Evolutionary conservation across 2,888 invertebrate genomes (phyloP), one percentile per base, ranked within the genome.

Genomic region (Vanessa cardui): DNA sequence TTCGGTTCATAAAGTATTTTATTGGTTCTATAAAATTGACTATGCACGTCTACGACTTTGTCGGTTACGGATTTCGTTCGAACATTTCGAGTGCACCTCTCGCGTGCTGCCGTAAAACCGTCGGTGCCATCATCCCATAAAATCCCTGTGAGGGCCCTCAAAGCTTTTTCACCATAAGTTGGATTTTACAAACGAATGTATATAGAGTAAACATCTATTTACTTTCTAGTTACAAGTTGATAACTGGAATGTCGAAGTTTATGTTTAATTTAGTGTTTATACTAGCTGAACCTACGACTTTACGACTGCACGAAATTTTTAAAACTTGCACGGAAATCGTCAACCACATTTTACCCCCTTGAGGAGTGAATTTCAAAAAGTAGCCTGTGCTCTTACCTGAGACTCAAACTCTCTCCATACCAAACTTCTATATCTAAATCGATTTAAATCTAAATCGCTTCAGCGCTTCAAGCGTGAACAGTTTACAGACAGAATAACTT

Each of bases 101-200:
- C 78, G 80, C 64, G 78, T 80, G 78, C 80, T 82, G 83, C 79
- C 81, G 83, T 90, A 90, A 90, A 91, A 83, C 80, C 82, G 82
- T 82, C 86, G 82, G 82, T 80, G 80, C 81, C 81, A 82, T 31
- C 52, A 31, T 79, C 79, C 83, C 81, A 85, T 90, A 88, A 89
- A 90, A 86, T 80, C 82, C 78, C 79, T 79, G 77, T 77, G 80
- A 83, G 82, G 79, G 80, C 80, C 80, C 80, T 81, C 76, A 72
- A 78, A 77, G 72, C 78, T 78, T 78, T 74, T 77, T 77, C 75
- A 70, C 73, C 73, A 74, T 74, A 76, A 81, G 79, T 80, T 80
- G 77, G 61, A 79, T 79, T 62, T 46, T 44, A 52, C 58, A 60
- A 68, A 66, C 52, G 54, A 54, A 54, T 31, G 16, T 21, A 54